Evolutionary conservation across 2,113 vertebrate species (phyloP).

Genomic region (Campylorhamphus procurvoides): DNA sequence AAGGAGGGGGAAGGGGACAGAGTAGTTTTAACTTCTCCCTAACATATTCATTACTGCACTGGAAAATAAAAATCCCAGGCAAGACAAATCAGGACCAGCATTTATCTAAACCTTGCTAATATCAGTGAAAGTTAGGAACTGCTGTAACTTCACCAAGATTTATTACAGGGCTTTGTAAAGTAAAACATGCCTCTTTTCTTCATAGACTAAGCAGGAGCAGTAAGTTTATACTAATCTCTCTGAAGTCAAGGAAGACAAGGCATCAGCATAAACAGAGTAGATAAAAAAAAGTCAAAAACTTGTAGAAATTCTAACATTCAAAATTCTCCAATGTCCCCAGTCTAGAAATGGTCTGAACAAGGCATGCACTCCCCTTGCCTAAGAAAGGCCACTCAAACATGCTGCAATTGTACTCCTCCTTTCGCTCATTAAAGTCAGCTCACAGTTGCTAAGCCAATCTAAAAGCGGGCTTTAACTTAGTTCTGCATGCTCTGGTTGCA

Average conservation of each 20-base stretch:
- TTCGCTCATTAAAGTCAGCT: neutral
- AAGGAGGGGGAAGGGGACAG: neutral
- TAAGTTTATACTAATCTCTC: neutral
- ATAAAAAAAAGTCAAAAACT: neutral
- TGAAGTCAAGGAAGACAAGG: neutral
- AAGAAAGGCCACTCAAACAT: neutral
- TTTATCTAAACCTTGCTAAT: neutral
- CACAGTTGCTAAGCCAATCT: neutral
- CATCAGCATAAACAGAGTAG: neutral
- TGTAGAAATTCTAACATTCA: neutral
- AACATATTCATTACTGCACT: neutral
- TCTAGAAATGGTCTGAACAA: neutral
- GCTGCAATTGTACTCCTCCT: neutral
- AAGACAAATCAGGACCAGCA: neutral
- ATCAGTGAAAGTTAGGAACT: neutral
- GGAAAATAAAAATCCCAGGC: neutral
- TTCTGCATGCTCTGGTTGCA: neutral
- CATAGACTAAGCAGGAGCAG: neutral
- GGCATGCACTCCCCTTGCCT: accelerated
- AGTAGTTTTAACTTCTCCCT: neutral
- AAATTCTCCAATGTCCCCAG: neutral
- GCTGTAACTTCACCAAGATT: neutral
- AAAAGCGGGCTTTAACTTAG: neutral
- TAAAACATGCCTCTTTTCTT: neutral
- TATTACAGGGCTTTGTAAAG: neutral